Evolutionary conservation across 2,797 vertebrate species (phyloP), one percentile per base, ranked within the genome.

Genomic region (Sciaenops ocellatus): DNA sequence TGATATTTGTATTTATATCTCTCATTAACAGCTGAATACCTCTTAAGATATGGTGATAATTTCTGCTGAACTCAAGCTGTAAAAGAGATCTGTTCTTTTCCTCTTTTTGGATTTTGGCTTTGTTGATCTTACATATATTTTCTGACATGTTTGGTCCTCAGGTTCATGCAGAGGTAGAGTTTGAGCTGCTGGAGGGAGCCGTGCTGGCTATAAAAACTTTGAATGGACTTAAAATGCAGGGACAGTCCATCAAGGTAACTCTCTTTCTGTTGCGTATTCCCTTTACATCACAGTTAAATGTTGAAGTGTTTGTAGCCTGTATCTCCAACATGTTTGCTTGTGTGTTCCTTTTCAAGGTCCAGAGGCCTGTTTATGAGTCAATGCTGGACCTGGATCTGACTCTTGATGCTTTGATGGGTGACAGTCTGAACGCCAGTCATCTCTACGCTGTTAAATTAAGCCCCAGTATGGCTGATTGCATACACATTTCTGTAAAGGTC

Each of bases 101-200:
- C 11, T 5, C 3, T 38, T 17, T 62, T 18, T 69, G 4, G 18
- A 18, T 13, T 9, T 42, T 38, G 34, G 54, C 6, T 22, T 12
- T 47, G 30, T 15, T 71, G 18, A 66, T 26, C 2, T 28, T 0
- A 13, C 2, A 5, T 59, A 1, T 76, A 24, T 38, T 69, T 46
- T 73, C 18, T 72, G 44, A 63, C 50, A 7, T 30, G 5, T 74
- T 47, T 84, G 41, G 34, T 83, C 67, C 80, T 11, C 85, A 98
- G 97, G 91, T 96, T 0, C 95, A 97, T 48, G 91, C 97, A 18
- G 91, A 95, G 76, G 82, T 97, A 8, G 94, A 95, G 0, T 98
- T 96, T 0, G 82, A 95, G 86, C 88, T 96, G 34, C 91, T 97
- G 63, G 97, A 98, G 88, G 96, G 95, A 80, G 96, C 96, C 15